Conservation (phyloP, 2,888 invertebrate species). For the Rhodophaea formosa region DNA sequence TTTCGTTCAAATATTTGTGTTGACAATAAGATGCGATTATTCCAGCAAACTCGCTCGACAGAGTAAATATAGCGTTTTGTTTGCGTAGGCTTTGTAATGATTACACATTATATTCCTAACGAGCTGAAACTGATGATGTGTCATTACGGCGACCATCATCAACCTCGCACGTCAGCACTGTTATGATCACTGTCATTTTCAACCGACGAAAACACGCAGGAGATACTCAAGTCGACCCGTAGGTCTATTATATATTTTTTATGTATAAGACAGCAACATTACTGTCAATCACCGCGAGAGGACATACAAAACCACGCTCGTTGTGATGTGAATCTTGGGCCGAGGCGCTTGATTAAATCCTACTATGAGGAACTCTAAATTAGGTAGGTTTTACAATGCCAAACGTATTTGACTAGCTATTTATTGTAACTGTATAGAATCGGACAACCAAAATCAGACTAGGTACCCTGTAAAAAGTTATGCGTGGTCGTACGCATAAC, state of each 20-base stretch:
- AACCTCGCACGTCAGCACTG: not conserved
- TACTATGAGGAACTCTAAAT: not conserved
- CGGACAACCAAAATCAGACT: too few relatives aligned
- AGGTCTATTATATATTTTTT: too few relatives aligned
- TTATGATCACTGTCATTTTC: not conserved
- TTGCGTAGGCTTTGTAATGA: not conserved
- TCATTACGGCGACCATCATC: not conserved
- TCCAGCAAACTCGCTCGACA: not conserved
- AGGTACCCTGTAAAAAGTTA: too few relatives aligned
- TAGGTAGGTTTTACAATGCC: not conserved
- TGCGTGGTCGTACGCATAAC: too few relatives aligned
- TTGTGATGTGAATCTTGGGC: not conserved
- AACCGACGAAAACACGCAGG: too few relatives aligned
- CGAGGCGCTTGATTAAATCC: not conserved
- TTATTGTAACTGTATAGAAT: not conserved
- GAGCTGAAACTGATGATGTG: not conserved
- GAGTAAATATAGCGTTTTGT: too few relatives aligned
- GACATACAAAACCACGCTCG: not conserved
- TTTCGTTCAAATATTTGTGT: too few relatives aligned
- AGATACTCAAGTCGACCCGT: too few relatives aligned
- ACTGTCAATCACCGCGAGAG: conserved; percentile 7
- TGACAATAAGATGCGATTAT: not conserved
- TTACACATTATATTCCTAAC: not conserved
- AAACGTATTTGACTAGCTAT: not conserved
- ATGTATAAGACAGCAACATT: too few relatives aligned